Percentiles rank a stretch among this genome's conserved stretches.
These are phyloP conservation scores for Myotis brandtii DNA, from an alignment of 2,113 vertebrate genomes.

Conservation along the genomic window DNA sequence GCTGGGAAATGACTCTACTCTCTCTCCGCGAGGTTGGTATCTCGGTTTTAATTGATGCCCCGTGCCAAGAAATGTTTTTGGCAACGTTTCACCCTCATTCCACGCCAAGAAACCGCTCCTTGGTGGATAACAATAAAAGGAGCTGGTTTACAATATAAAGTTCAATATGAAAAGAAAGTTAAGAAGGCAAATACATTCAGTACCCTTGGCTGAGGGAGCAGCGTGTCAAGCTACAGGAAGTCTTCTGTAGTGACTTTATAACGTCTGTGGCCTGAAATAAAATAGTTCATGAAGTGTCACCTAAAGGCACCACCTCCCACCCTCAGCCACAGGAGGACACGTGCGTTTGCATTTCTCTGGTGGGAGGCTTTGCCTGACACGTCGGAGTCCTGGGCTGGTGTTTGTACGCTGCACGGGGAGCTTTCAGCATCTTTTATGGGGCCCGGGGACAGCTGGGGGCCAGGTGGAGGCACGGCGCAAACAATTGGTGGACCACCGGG, in stretches of 20 bases:
- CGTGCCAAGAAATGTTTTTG: slow-evolving; percentile 56
- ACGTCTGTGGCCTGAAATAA: slow-evolving; percentile 68
- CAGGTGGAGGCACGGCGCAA: slow-evolving; percentile 60
- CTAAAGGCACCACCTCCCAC: neutral
- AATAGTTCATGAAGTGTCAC: slow-evolving; percentile 1
- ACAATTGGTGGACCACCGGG: slow-evolving; percentile 34
- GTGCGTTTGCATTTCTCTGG: neutral
- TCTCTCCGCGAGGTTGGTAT: neutral
- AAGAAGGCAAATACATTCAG: slow-evolving; percentile 54
- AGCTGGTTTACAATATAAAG: slow-evolving; percentile 26
- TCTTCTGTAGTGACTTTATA: slow-evolving; percentile 69
- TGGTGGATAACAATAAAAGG: slow-evolving; percentile 64
- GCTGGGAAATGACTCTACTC: slow-evolving; percentile 5
- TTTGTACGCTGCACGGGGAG: slow-evolving; percentile 61
- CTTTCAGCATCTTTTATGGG: slow-evolving; percentile 72
- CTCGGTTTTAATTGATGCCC: slow-evolving; percentile 60
- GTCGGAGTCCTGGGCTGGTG: slow-evolving; percentile 39
- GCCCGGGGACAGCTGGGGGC: slow-evolving; percentile 51
- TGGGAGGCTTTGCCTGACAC: neutral
- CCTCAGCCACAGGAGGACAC: neutral
- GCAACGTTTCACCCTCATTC: neutral
- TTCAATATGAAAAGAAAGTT: slow-evolving; percentile 25
- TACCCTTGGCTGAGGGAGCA: slow-evolving; percentile 51
- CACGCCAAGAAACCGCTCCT: slow-evolving; percentile 61
- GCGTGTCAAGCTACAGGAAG: slow-evolving; percentile 69